Conservation (phyloP, 2,113 vertebrate species). For the Sander lucioperca region DNA sequence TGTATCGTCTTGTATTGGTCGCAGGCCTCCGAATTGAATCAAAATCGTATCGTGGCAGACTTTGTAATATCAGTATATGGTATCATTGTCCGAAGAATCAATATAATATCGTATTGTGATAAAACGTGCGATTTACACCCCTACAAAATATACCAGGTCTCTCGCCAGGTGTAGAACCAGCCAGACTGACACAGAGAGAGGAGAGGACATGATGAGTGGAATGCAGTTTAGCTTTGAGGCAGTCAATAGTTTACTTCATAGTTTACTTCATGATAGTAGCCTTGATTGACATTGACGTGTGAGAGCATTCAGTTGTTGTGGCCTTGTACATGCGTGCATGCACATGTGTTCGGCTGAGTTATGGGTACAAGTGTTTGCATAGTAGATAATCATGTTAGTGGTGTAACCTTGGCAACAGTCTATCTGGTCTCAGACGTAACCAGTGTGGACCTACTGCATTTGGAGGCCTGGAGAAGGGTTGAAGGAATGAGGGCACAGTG, state of each 20-base stretch:
- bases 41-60: too few relatives aligned
- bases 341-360: constrained; percentile 16
- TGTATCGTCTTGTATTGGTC: too few relatives aligned
- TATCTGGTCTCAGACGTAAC: constrained; percentile 61
- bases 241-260: too few relatives aligned
- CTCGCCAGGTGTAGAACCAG: constrained; percentile 11
- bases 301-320: constrained; percentile 4
- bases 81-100: too few relatives aligned
- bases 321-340: constrained; percentile 17
- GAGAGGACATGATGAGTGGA: constrained; percentile 9
- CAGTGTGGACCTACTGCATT: constrained; percentile 6
- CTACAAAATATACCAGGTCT: not conserved
- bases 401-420: constrained; percentile 22
- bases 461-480: constrained; percentile 13
- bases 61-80: too few relatives aligned
- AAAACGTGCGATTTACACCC: too few relatives aligned
- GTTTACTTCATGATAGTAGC: constrained; percentile 1
- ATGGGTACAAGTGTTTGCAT: constrained; percentile 11
- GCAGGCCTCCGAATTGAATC: too few relatives aligned
- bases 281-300: constrained; percentile 21
- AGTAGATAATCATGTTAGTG: constrained; percentile 47
- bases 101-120: too few relatives aligned
- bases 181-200: not conserved
- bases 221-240: constrained; percentile 38
- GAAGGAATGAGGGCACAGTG: not conserved